These are phyloP conservation scores for Tenthredo livida DNA, from an alignment of 2,888 invertebrate species.

Conservation along the genomic window DNA sequence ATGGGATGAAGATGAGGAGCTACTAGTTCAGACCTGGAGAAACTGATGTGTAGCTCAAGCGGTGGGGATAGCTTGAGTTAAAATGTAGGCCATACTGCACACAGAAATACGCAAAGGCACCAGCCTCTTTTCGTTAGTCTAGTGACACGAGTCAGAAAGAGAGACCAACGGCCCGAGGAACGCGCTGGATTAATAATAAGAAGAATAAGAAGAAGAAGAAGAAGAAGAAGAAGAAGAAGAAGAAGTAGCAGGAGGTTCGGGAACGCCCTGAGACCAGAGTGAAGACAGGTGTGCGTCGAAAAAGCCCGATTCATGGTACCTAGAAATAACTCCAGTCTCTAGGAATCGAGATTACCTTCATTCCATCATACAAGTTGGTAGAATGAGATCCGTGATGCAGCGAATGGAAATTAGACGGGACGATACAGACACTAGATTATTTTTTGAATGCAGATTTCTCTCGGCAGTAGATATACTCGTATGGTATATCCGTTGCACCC, in stretches of 20 bases:
- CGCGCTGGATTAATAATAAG: not conserved
- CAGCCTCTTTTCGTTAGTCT: slow-evolving; percentile 22
- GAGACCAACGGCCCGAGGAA: not conserved
- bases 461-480: too few relatives aligned
- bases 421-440: too few relatives aligned
- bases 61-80: slow-evolving; percentile 2
- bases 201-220: not conserved
- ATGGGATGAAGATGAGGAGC: not conserved
- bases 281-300: slow-evolving; percentile 29
- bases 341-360: not conserved
- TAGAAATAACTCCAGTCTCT: slow-evolving; percentile 28
- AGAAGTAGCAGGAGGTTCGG: slow-evolving; percentile 1
- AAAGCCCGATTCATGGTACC: slow-evolving; percentile 30
- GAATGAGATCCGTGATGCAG: too few relatives aligned
- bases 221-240: not conserved
- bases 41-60: not conserved
- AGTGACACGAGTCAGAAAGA: slow-evolving; percentile 41
- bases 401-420: too few relatives aligned
- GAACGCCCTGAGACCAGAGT: slow-evolving; percentile 2
- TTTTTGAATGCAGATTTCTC: too few relatives aligned
- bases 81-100: slow-evolving; percentile 51
- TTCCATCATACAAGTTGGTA: not conserved
- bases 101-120: slow-evolving; percentile 41
- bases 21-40: not conserved
- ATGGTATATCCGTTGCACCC: not conserved